These are phyloP conservation scores for Periplaneta americana DNA, from an alignment of 1,140 invertebrate species.

Conservation along the genomic window DNA sequence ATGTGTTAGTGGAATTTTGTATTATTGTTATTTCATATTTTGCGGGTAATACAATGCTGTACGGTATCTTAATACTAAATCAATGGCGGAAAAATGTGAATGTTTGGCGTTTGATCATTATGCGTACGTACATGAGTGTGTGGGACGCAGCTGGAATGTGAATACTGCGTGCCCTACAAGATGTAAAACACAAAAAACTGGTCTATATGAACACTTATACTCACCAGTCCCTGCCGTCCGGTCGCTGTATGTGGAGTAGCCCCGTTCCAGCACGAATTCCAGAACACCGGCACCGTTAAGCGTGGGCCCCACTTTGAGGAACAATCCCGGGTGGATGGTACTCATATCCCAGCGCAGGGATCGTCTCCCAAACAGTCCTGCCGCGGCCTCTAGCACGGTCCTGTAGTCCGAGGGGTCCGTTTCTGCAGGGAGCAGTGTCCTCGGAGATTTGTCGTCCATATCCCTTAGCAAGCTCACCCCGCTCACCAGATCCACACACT, in stretches of 20 bases:
- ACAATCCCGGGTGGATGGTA: conserved; percentile 59
- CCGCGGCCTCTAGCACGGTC: conserved; percentile 62
- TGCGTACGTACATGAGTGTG: too few relatives aligned
- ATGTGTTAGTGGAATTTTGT: too few relatives aligned
- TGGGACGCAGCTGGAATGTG: too few relatives aligned
- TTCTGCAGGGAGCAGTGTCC: conserved; percentile 38
- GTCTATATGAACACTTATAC: not conserved
- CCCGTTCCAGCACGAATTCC: conserved; percentile 65
- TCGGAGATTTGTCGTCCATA: conserved; percentile 41
- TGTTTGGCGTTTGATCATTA: too few relatives aligned
- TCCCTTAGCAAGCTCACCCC: conserved; percentile 51
- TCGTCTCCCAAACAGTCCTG: conserved; percentile 59
- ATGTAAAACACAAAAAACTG: too few relatives aligned
- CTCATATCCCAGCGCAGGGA: conserved; percentile 65
- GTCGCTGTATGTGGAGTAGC: conserved; percentile 27
- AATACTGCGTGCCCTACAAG: too few relatives aligned
- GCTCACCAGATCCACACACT: conserved; percentile 55
- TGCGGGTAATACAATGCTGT: too few relatives aligned
- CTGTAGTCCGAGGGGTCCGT: conserved; percentile 59
- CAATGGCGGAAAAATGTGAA: too few relatives aligned
- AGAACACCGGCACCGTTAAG: conserved; percentile 52
- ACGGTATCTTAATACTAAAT: too few relatives aligned
- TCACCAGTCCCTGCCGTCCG: conserved; percentile 36
- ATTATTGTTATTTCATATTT: too few relatives aligned
- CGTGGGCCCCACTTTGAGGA: conserved; percentile 61